A percentile compares a stretch with the other conserved stretches of the same genome.
phyloP scores from a whole-genome alignment of 2,797 vertebrate species.

The Apogon talboti region DNA sequence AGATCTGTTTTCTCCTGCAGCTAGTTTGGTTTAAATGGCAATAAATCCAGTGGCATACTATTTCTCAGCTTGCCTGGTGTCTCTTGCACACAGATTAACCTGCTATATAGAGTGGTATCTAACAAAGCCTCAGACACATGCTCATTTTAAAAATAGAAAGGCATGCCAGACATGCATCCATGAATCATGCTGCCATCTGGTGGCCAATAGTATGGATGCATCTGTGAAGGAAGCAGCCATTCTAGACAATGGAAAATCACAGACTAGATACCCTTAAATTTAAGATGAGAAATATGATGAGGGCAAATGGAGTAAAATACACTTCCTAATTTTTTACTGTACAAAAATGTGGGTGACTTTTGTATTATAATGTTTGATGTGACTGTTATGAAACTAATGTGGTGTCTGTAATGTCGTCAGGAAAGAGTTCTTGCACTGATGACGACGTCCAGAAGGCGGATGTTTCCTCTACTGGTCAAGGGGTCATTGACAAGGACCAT shows the following conservation, averaged over 20 bases:
- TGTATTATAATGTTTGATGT: background rate
- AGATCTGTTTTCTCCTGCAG: background rate
- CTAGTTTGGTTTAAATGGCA: slow-evolving; percentile 13
- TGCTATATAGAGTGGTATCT: slow-evolving; percentile 63
- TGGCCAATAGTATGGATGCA: slow-evolving; percentile 45
- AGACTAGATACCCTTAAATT: background rate
- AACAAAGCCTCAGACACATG: slow-evolving; percentile 75
- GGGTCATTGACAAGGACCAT: slow-evolving; percentile 99
- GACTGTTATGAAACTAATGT: background rate
- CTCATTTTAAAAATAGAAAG: slow-evolving; percentile 79
- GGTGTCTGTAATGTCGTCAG: slow-evolving; percentile 73
- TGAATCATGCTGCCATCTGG: slow-evolving; percentile 75
- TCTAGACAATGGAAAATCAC: no score
- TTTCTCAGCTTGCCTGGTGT: slow-evolving; percentile 26
- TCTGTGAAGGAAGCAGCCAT: background rate
- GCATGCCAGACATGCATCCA: slow-evolving; percentile 55
- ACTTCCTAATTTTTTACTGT: background rate
- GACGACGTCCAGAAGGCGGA: slow-evolving; percentile 99
- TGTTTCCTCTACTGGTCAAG: slow-evolving; percentile 97
- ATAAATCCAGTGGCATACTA: slow-evolving; percentile 24
- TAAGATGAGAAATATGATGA: background rate
- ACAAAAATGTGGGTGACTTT: background rate
- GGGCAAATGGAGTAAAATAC: background rate
- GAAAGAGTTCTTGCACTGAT: slow-evolving; percentile 91
- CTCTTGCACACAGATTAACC: slow-evolving; percentile 51